phyloP scores from a whole-genome alignment of 2,888 invertebrate species.

The Orthosia gothica region DNA sequence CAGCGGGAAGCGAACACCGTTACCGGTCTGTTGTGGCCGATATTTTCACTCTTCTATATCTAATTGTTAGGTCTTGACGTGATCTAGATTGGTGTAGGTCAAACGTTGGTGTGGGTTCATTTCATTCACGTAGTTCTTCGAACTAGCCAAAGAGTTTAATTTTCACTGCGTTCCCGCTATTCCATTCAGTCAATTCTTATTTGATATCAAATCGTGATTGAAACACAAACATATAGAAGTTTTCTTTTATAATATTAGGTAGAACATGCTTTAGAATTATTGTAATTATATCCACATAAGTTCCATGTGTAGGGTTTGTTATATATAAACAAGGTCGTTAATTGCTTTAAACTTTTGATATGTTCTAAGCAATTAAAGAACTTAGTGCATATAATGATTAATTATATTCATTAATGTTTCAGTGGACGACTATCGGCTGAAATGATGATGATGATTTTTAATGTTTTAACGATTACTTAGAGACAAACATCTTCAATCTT shows the following conservation, averaged over 20 bases:
- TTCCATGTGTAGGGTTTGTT: not conserved
- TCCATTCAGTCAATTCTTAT: not conserved
- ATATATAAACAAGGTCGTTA: no score
- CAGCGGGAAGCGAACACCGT: slow-evolving; percentile 55
- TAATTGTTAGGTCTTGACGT: slow-evolving; percentile 8
- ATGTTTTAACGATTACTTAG: not conserved
- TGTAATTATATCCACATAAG: not conserved
- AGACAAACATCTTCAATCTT: slow-evolving; percentile 12
- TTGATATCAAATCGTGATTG: no score
- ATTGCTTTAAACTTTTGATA: not conserved
- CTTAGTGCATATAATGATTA: not conserved
- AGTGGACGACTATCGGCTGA: no score
- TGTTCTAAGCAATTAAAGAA: no score
- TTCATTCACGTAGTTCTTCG: not conserved
- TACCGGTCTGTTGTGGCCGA: slow-evolving; percentile 43
- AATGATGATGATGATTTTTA: not conserved
- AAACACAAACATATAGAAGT: no score
- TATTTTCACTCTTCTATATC: slow-evolving; percentile 40
- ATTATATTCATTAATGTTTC: not conserved
- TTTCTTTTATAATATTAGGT: no score
- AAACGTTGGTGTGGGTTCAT: not conserved
- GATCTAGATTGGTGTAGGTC: slow-evolving; percentile 16
- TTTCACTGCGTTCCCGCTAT: not conserved
- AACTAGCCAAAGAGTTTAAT: not conserved
- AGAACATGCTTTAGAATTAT: not conserved